Percentiles rank a stretch among this genome's conserved stretches.
phyloP scores from a whole-genome alignment of 2,888 invertebrate genomes.

The Drosophila glabriapex region DNA sequence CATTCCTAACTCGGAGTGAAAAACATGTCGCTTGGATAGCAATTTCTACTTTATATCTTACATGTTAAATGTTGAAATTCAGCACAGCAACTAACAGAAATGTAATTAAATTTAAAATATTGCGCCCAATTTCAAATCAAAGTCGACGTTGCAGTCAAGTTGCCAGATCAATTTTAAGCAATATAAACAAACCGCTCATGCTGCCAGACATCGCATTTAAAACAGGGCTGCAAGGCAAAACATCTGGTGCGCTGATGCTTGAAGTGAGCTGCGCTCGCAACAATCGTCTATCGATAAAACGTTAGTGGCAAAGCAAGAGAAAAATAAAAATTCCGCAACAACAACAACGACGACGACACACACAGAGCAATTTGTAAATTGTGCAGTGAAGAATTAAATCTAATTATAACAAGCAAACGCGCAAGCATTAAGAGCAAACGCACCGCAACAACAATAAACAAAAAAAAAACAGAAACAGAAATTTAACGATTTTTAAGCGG shows the following conservation, averaged over 20 bases:
- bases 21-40: neutral
- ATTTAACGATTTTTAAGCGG: constrained; percentile 63
- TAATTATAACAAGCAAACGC: constrained; percentile 68
- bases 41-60: neutral
- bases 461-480: constrained; percentile 4
- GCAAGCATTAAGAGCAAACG: constrained; percentile 46
- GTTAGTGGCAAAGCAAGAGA: constrained; percentile 52
- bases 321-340: constrained; percentile 68
- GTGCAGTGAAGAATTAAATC: constrained; percentile 74
- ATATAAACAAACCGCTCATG: constrained; percentile 26
- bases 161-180: constrained; percentile 26
- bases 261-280: constrained; percentile 49
- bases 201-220: constrained; percentile 9
- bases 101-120: neutral
- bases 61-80: neutral
- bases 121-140: constrained; percentile 20
- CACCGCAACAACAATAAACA: constrained; percentile 9
- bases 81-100: neutral
- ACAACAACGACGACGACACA: constrained; percentile 49
- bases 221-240: constrained; percentile 34
- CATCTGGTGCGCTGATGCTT: constrained; percentile 42
- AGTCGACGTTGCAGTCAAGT: neutral
- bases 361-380: constrained; percentile 39
- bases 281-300: constrained; percentile 48
- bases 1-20: neutral